Evolutionary conservation across 1,140 invertebrate genomes (phyloP).

Genomic region (Drosophila littoralis): DNA sequence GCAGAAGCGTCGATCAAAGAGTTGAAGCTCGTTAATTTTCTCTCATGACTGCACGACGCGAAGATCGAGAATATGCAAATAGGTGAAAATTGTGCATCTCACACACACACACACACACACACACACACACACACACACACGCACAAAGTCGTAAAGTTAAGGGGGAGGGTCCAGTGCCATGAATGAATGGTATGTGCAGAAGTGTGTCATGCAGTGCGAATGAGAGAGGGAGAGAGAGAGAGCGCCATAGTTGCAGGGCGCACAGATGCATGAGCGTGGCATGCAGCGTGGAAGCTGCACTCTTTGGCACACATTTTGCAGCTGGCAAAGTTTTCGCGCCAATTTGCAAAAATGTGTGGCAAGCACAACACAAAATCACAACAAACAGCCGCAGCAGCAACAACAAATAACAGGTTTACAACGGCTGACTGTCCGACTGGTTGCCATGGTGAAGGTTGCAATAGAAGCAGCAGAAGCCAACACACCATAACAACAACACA

Average conservation of each 20-base stretch:
- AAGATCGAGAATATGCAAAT: constrained; percentile 30
- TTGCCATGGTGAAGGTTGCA: constrained; percentile 77
- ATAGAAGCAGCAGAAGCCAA: constrained; percentile 42
- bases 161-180: constrained; percentile 52
- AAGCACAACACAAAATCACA: constrained; percentile 62
- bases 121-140: constrained; percentile 1
- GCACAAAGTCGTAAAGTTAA: constrained; percentile 15
- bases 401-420: constrained; percentile 71
- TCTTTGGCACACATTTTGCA: constrained; percentile 72
- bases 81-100: constrained; percentile 1
- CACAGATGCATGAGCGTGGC: constrained; percentile 9
- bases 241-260: not conserved
- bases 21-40: constrained; percentile 1
- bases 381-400: constrained; percentile 48
- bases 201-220: constrained; percentile 52
- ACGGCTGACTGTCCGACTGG: constrained; percentile 70
- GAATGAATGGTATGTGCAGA: constrained; percentile 68
- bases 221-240: constrained; percentile 8
- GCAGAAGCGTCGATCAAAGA: not conserved
- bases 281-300: constrained; percentile 48
- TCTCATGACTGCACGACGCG: constrained; percentile 9
- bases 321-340: constrained; percentile 76
- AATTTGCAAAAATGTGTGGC: constrained; percentile 73
- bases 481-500: constrained; percentile 36
- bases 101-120: constrained; percentile 1